Evolutionary conservation across 2,113 vertebrate genomes (phyloP).

Genomic region (Brachionichthys hirsutus): DNA sequence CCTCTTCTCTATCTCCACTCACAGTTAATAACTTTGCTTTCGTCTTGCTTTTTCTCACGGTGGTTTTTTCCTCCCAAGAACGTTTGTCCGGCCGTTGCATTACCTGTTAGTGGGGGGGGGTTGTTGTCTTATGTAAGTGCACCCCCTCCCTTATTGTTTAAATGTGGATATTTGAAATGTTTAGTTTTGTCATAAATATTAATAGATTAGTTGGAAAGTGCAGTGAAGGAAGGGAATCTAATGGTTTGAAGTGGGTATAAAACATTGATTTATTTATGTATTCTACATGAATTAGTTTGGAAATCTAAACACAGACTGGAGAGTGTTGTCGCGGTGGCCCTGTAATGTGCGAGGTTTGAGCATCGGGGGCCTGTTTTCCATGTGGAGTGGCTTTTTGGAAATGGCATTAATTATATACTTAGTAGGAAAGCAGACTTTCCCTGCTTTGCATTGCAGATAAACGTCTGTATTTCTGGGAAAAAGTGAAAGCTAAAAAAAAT

Average conservation of each 20-base stretch:
- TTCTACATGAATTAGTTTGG: slow-evolving; percentile 83
- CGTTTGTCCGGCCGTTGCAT: slow-evolving; percentile 55
- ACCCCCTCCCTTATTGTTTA: slow-evolving; percentile 74
- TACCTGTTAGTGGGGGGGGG: slow-evolving; percentile 51
- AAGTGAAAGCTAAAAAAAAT: slow-evolving; percentile 39
- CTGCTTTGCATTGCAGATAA: slow-evolving; percentile 84
- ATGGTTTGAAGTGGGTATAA: slow-evolving; percentile 79
- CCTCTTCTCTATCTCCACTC: slow-evolving; percentile 53
- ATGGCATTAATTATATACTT: slow-evolving; percentile 84
- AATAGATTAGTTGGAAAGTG: slow-evolving; percentile 80
- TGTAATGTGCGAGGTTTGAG: slow-evolving; percentile 73
- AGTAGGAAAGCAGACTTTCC: slow-evolving; percentile 69
- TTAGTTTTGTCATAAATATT: slow-evolving; percentile 84
- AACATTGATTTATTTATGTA: slow-evolving; percentile 84
- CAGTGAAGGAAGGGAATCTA: slow-evolving; percentile 71
- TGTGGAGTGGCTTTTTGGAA: slow-evolving; percentile 82
- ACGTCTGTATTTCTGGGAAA: slow-evolving; percentile 60
- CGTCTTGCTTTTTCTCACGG: slow-evolving; percentile 47
- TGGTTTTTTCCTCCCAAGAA: slow-evolving; percentile 40
- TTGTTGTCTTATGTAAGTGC: slow-evolving; percentile 64
- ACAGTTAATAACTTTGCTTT: slow-evolving; percentile 64
- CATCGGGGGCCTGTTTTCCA: slow-evolving; percentile 75
- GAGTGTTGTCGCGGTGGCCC: slow-evolving; percentile 72
- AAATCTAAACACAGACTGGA: slow-evolving; percentile 79
- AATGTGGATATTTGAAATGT: slow-evolving; percentile 77